Conservation (phyloP, 1,140 invertebrate genomes). For the Drosophila sturtevanti region DNA sequence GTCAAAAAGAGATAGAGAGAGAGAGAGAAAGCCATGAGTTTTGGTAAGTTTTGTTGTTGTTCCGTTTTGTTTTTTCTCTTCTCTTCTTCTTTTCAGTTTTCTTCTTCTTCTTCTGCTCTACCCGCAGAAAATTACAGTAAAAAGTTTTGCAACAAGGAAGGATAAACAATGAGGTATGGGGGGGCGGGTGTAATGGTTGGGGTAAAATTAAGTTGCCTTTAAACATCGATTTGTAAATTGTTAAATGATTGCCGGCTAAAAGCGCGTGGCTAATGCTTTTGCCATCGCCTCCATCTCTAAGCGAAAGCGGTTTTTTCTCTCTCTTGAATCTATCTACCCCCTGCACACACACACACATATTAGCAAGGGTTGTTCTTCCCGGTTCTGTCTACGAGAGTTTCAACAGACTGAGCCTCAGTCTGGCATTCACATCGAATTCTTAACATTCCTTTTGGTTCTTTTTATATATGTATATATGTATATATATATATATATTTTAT, state of each 20-base stretch:
- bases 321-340: neutral
- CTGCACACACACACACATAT: neutral
- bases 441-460: constrained; percentile 52
- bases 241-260: constrained; percentile 78
- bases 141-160: constrained; percentile 44
- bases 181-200: neutral
- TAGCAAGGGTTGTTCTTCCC: constrained; percentile 65
- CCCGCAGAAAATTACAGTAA: constrained; percentile 61
- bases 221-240: constrained; percentile 82
- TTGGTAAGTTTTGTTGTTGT: constrained; percentile 13
- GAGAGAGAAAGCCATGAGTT: constrained; percentile 21
- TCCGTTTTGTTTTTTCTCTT: constrained; percentile 20
- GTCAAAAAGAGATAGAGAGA: neutral
- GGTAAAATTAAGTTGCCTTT: constrained; percentile 57
- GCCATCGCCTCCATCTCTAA: neutral
- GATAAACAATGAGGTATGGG: neutral
- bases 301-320: neutral
- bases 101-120: neutral
- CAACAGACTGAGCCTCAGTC: constrained; percentile 12
- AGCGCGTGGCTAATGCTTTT: constrained; percentile 71
- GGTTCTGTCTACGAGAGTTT: neutral
- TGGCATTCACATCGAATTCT: constrained; percentile 58
- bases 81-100: neutral
- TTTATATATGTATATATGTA: too few species aligned
- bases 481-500: too few species aligned